A percentile compares a stretch with the other conserved stretches of the same genome.
Evolutionary conservation across 1,140 invertebrate species (phyloP).

Genomic region (Venturia canescens): DNA sequence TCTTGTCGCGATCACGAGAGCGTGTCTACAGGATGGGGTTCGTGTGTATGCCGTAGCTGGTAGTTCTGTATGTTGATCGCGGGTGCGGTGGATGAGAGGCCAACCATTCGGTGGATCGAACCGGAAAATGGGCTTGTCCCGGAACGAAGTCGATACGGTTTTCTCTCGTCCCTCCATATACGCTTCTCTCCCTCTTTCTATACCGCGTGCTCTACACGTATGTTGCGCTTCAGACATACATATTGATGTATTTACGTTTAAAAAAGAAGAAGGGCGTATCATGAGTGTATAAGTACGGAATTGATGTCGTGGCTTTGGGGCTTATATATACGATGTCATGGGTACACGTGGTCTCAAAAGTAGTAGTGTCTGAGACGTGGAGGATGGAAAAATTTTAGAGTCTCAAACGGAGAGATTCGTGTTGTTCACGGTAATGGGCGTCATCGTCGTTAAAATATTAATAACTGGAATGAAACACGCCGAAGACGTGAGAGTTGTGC

Average conservation of each 20-base stretch:
- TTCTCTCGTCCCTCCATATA: conserved; percentile 20
- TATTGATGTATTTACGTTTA: conserved; percentile 2
- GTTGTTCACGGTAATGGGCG: no score
- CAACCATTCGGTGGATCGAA: conserved; percentile 41
- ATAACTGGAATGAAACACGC: no score
- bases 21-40: conserved; percentile 35
- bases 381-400: no score
- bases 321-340: background rate
- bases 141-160: conserved; percentile 38
- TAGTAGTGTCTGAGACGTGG: no score
- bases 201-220: conserved; percentile 11
- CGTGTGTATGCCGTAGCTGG: background rate
- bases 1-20: conserved; percentile 36
- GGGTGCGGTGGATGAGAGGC: conserved; percentile 30
- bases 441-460: no score
- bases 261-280: background rate
- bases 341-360: no score
- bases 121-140: conserved; percentile 45
- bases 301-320: background rate
- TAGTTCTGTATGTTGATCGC: background rate
- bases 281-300: background rate
- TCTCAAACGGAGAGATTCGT: no score
- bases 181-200: background rate
- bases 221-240: background rate
- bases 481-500: no score